A percentile compares a stretch with the other conserved stretches of the same genome.
Conservation (phyloP, 2,113 vertebrate genomes). For the Ciconia maguari region DNA sequence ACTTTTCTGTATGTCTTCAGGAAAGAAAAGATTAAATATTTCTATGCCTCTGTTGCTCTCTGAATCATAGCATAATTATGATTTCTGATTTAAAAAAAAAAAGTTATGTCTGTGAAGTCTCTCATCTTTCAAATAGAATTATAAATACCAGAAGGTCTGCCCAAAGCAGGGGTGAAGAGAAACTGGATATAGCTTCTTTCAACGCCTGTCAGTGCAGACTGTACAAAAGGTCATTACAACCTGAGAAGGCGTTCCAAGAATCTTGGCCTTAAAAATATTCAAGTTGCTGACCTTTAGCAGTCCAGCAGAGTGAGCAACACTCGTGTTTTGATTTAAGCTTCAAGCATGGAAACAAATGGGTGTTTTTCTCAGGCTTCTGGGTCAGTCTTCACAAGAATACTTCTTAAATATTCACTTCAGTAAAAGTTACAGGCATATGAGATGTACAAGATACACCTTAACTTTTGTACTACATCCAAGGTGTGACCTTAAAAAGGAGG, state of each 20-base stretch:
- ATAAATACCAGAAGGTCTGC: background rate
- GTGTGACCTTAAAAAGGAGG: background rate
- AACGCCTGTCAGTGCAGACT: background rate
- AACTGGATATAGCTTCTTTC: background rate
- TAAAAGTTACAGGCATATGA: background rate
- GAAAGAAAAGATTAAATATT: background rate
- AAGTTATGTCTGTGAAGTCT: background rate
- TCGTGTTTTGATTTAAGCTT: background rate
- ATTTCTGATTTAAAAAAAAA: background rate
- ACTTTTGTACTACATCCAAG: background rate
- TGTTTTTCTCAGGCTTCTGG: background rate
- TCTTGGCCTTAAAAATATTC: background rate
- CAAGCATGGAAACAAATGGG: background rate
- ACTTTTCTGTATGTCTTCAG: background rate
- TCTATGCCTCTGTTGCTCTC: background rate
- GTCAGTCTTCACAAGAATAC: background rate
- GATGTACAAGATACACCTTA: background rate
- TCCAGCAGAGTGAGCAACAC: background rate
- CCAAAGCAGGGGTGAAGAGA: background rate
- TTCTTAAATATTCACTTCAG: background rate
- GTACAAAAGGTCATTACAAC: constrained; percentile 30
- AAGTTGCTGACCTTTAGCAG: background rate
- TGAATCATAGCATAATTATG: background rate
- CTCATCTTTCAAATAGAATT: background rate
- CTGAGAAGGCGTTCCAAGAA: constrained; percentile 16